Evolutionary conservation across 2,888 invertebrate genomes (phyloP).

Genomic region (Eristalis tenax): DNA sequence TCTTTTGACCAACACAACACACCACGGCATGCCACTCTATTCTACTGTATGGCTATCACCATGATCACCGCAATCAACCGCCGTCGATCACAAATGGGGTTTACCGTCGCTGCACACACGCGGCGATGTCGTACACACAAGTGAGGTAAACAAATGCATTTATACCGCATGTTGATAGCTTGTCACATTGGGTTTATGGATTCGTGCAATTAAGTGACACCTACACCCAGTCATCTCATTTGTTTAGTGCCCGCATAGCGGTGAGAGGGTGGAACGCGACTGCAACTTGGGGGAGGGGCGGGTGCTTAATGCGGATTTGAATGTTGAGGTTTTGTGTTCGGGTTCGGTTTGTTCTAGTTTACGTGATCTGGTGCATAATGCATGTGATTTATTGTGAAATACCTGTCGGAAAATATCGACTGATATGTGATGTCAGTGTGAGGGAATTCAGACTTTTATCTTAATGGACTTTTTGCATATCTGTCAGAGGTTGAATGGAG

Average conservation of each 20-base stretch:
- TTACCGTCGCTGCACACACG: slow-evolving; percentile 32
- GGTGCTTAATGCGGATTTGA: slow-evolving; percentile 49
- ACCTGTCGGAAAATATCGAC: slow-evolving; percentile 17
- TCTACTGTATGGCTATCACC: neutral
- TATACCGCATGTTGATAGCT: slow-evolving; percentile 61
- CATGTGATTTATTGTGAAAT: slow-evolving; percentile 61
- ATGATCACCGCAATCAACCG: slow-evolving; percentile 27
- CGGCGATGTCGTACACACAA: neutral
- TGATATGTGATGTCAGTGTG: neutral
- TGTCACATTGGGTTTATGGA: slow-evolving; percentile 67
- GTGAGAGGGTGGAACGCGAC: neutral
- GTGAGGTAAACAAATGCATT: slow-evolving; percentile 54
- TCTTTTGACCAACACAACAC: slow-evolving; percentile 34
- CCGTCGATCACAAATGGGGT: slow-evolving; percentile 32
- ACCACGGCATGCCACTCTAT: neutral
- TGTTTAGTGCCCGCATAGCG: neutral
- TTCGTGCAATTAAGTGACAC: slow-evolving; percentile 70
- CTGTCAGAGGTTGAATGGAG: neutral
- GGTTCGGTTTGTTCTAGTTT: slow-evolving; percentile 37
- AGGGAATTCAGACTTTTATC: neutral
- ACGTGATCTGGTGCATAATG: slow-evolving; percentile 50
- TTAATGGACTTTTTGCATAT: neutral
- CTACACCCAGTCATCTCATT: slow-evolving; percentile 39
- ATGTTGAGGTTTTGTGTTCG: slow-evolving; percentile 1
- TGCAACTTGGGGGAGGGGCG: neutral